These are phyloP conservation scores for Orchesellides sinensis DNA, from an alignment of 2,888 invertebrate genomes.

Conservation along the genomic window DNA sequence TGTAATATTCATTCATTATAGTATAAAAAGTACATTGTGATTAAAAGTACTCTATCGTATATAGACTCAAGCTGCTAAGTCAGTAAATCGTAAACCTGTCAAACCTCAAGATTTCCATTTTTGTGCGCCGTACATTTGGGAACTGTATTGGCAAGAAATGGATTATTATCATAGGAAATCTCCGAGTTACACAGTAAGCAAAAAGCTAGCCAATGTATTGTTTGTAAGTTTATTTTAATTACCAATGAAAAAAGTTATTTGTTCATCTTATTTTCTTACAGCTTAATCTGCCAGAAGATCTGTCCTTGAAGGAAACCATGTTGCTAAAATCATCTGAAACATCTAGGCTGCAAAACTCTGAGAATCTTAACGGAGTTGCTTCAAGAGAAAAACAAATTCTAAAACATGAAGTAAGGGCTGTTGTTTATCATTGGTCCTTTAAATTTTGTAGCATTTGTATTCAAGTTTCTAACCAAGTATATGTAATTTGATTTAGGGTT, in stretches of 20 bases:
- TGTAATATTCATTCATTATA: too few species aligned
- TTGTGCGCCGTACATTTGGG: slow-evolving; percentile 27
- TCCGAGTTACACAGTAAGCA: slow-evolving; percentile 22
- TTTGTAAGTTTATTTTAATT: not conserved
- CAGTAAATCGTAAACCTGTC: not conserved
- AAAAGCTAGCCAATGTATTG: too few species aligned
- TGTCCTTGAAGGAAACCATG: too few species aligned
- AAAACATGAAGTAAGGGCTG: slow-evolving; percentile 2
- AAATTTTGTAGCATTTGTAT: not conserved
- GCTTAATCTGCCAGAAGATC: too few species aligned
- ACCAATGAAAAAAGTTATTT: not conserved
- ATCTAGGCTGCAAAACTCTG: not conserved
- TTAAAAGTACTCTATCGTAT: too few species aligned
- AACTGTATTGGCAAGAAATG: slow-evolving; percentile 32
- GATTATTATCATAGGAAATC: slow-evolving; percentile 4
- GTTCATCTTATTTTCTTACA: too few species aligned
- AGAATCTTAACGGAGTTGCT: slow-evolving; percentile 24
- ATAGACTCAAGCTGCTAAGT: too few species aligned
- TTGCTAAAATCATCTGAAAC: not conserved
- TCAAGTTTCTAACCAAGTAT: not conserved
- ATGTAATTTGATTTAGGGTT: slow-evolving; percentile 43
- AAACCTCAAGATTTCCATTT: slow-evolving; percentile 33
- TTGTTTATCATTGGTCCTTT: not conserved
- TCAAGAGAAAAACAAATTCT: slow-evolving; percentile 27
- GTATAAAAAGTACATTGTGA: too few species aligned